These are phyloP conservation scores for Phortica variegata DNA, from an alignment of 1,140 invertebrate species.

Conservation along the genomic window DNA sequence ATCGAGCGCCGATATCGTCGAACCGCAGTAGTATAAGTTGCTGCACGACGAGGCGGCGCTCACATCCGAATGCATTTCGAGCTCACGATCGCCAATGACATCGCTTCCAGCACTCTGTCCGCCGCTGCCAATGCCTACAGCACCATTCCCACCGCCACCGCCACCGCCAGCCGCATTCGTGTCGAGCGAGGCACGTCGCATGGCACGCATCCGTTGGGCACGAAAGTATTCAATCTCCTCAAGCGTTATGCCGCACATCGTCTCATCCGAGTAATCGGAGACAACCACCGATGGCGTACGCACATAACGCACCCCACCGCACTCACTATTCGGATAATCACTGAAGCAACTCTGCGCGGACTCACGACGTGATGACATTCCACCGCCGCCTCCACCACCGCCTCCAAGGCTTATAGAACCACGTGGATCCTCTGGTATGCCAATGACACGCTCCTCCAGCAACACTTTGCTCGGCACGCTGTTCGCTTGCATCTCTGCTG, in stretches of 20 bases:
- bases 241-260: conserved; percentile 64
- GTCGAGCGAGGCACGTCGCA: conserved; percentile 49
- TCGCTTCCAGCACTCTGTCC: conserved; percentile 35
- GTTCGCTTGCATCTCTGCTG: neutral
- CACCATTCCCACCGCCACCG: conserved; percentile 3
- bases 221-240: conserved; percentile 69
- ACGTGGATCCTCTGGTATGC: conserved; percentile 19
- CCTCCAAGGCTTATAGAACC: neutral
- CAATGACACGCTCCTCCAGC: conserved; percentile 49
- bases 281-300: conserved; percentile 80
- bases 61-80: conserved; percentile 60
- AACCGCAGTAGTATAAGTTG: conserved; percentile 62
- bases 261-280: conserved; percentile 79
- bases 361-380: conserved; percentile 46
- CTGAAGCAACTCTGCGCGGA: conserved; percentile 47
- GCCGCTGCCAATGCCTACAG: neutral
- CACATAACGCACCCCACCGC: conserved; percentile 62
- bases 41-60: conserved; percentile 68
- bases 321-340: conserved; percentile 19
- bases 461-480: conserved; percentile 49
- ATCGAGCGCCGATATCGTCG: conserved; percentile 62
- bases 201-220: conserved; percentile 55
- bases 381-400: conserved; percentile 20
- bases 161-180: conserved; percentile 25
- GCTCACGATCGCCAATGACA: conserved; percentile 16